Evolutionary conservation across 2,888 invertebrate genomes (phyloP).

Genomic region (Caenorhabditis sp.): DNA sequence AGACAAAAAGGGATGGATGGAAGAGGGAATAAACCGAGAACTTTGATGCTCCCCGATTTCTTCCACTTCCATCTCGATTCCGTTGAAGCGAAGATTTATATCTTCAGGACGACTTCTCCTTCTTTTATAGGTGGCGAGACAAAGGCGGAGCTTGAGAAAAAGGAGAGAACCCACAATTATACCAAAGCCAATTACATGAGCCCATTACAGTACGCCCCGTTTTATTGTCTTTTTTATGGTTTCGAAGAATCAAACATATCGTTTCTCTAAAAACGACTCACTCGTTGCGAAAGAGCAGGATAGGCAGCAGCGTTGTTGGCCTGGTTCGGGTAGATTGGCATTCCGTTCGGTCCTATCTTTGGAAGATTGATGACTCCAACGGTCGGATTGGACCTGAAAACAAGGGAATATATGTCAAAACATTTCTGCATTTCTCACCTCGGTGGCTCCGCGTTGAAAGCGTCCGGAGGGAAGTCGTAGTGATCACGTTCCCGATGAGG

Average conservation of each 20-base stretch:
- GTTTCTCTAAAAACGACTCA: constrained; percentile 21
- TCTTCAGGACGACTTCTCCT: neutral
- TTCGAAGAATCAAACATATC: too few species aligned
- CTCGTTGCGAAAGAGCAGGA: constrained; percentile 70
- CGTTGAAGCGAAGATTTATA: neutral
- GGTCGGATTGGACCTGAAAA: constrained; percentile 51
- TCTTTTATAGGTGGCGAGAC: neutral
- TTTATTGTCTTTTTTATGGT: constrained; percentile 3
- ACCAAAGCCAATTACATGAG: constrained; percentile 14
- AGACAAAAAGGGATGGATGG: constrained; percentile 1
- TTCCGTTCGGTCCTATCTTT: constrained; percentile 73
- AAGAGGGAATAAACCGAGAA: too few species aligned
- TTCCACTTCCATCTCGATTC: neutral
- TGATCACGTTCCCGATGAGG: constrained; percentile 60
- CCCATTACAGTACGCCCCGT: constrained; percentile 36
- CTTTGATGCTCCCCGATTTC: neutral
- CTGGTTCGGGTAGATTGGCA: constrained; percentile 65
- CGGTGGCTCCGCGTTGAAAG: constrained; percentile 48
- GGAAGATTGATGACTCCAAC: constrained; percentile 69
- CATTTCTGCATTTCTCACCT: constrained; percentile 7
- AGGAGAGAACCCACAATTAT: neutral
- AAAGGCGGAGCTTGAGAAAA: neutral
- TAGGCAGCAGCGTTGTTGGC: constrained; percentile 44
- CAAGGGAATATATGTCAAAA: neutral
- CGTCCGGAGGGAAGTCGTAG: constrained; percentile 71